Evolutionary conservation across 1,140 invertebrate species (phyloP).

Genomic region (Drosophila pandora): DNA sequence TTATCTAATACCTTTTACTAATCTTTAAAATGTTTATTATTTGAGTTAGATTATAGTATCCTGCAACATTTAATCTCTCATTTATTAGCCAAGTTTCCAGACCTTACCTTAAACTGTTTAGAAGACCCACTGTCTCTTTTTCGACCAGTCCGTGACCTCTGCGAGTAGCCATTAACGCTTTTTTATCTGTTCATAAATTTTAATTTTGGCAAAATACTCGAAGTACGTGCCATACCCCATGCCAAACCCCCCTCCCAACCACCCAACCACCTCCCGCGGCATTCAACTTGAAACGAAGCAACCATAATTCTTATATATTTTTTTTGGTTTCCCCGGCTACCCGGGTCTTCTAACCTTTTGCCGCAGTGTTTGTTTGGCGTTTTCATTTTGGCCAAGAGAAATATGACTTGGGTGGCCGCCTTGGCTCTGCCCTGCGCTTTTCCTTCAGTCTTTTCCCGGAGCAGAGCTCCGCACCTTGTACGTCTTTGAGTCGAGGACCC

Average conservation of each 20-base stretch:
- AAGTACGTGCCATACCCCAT: constrained; percentile 63
- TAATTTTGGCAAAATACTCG: constrained; percentile 79
- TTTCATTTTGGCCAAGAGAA: constrained; percentile 62
- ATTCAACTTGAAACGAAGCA: constrained; percentile 47
- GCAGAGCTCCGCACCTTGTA: neutral
- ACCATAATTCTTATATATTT: constrained; percentile 54
- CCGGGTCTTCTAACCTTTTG: constrained; percentile 3
- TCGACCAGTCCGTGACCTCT: constrained; percentile 47
- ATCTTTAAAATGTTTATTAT: too few relatives aligned
- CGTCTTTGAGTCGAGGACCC: constrained; percentile 47
- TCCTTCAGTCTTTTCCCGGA: constrained; percentile 38
- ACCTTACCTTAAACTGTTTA: neutral
- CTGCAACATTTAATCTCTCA: too few relatives aligned
- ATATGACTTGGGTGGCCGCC: constrained; percentile 70
- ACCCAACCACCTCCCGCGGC: constrained; percentile 8
- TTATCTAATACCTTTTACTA: too few relatives aligned
- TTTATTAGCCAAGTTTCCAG: too few relatives aligned
- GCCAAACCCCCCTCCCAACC: neutral
- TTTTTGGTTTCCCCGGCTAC: constrained; percentile 2
- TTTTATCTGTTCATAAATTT: constrained; percentile 82
- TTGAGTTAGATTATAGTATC: too few relatives aligned
- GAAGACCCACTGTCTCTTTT: neutral
- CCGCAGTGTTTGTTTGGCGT: constrained; percentile 38
- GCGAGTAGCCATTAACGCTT: constrained; percentile 77
- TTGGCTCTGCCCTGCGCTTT: constrained; percentile 50